Evolutionary conservation across 37 sponge, comb jelly and placozoan genomes (phyloP), one percentile per base, ranked within the genome.

Genomic region (Cladorhizidae sp.): DNA sequence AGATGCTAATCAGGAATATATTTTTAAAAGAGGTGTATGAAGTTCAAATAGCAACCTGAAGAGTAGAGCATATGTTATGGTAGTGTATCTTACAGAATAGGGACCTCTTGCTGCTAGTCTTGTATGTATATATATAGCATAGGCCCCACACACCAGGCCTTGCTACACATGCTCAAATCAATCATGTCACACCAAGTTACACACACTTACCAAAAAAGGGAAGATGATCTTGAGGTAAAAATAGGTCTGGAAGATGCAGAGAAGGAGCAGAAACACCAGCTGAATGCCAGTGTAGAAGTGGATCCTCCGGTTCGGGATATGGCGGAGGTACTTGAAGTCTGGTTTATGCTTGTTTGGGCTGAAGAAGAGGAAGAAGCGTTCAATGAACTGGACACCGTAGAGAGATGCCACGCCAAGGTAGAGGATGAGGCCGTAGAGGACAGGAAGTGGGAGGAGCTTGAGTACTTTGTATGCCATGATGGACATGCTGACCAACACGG

Each of bases 391-490:
- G 23, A 95, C 78, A 3, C 88, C 85, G 43, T 79, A 59, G 32
- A 95, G 76, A 0, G 96, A 92, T 28, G 87, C 21, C 70, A 95
- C 87, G n/a, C 96, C 96, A 50, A 95, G 75, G 64, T 79, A 92
- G 35, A 95, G 85, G 69, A 95, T 72, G 49, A 95, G 71, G 21
- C 96, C 96, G 72, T 92, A 95, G 40, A 95, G 90, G 0, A 95
- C 81, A 58, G 96, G 87, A 50, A 95, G 81, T 25, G 96, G 96
- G 67, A 95, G 73, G 54, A 78, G 55, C 67, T 84, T 25, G 22
- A 87, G 79, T n/a, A 74, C 70, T 0, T 54, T 72, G 71, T 84
- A 82, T 18, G 76, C 59, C 59, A 91, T 59, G 40, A 94, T 56
- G 12, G 95, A 93, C 12, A 93, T 11, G 14, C 84, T 84, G 32